These are phyloP conservation scores for Oryzias sinensis DNA, from an alignment of 2,797 vertebrate species.

Conservation along the genomic window DNA sequence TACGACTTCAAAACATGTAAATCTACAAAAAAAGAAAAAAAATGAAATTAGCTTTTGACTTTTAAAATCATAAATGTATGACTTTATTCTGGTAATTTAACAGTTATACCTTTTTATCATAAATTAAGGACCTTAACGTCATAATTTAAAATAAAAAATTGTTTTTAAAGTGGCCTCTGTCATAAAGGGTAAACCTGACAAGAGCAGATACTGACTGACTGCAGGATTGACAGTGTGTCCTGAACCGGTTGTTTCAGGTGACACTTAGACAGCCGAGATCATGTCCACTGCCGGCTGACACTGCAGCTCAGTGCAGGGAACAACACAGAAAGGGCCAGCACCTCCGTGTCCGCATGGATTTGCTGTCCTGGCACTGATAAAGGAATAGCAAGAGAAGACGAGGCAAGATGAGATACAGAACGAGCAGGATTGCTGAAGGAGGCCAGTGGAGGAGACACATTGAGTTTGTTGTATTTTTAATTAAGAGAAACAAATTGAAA, in stretches of 20 bases:
- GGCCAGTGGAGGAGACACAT: constrained; percentile 11
- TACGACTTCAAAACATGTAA: too few species aligned
- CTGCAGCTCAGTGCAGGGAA: constrained; percentile 22
- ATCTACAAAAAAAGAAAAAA: too few species aligned
- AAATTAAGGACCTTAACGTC: too few species aligned
- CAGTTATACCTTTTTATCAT: too few species aligned
- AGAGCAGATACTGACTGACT: constrained; percentile 22
- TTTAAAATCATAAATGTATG: too few species aligned
- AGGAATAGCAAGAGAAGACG: constrained; percentile 22
- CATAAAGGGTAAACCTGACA: constrained; percentile 7
- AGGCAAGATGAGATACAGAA: constrained; percentile 4
- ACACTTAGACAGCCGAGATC: constrained; percentile 35
- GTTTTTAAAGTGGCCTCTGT: too few species aligned
- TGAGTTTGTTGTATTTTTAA: constrained; percentile 12
- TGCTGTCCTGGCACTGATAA: constrained; percentile 38
- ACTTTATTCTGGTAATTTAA: too few species aligned
- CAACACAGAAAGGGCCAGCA: constrained; percentile 21
- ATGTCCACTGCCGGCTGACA: constrained; percentile 21
- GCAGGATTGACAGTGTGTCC: constrained; percentile 26
- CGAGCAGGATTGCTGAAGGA: constrained; percentile 14
- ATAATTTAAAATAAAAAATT: too few species aligned
- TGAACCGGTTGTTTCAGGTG: constrained; percentile 39
- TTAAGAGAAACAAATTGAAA: constrained; percentile 24
- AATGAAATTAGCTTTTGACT: too few species aligned
- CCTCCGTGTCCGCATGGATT: constrained; percentile 36